phyloP scores from a whole-genome alignment of 2,113 vertebrate species.

The Oryzias curvinotus region DNA sequence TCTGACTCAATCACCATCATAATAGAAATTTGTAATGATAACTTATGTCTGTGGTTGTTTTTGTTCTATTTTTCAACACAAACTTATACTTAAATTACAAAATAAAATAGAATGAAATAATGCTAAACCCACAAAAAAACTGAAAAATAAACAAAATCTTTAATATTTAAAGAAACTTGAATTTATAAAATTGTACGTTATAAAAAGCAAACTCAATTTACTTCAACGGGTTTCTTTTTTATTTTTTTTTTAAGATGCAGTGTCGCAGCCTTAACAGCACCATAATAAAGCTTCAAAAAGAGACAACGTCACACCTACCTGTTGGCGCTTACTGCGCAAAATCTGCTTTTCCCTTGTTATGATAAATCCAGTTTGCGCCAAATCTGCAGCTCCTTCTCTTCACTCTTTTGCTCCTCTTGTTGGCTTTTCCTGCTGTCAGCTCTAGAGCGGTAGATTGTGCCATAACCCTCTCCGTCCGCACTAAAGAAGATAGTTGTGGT shows the following conservation, averaged over 20 bases:
- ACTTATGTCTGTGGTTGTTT: too few relatives aligned
- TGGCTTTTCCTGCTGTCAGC: slow-evolving; percentile 23
- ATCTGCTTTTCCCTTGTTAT: slow-evolving; percentile 24
- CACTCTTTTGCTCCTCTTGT: slow-evolving; percentile 19
- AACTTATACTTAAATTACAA: too few relatives aligned
- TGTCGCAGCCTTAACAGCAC: not conserved
- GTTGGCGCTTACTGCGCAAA: slow-evolving; percentile 41
- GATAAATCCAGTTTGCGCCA: slow-evolving; percentile 39
- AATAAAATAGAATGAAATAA: too few relatives aligned
- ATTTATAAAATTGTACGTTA: not conserved
- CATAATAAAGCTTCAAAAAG: not conserved
- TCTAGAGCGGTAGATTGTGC: slow-evolving; percentile 46
- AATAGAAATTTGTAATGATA: too few relatives aligned
- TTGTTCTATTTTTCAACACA: too few relatives aligned
- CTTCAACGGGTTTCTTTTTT: not conserved
- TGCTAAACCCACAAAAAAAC: not conserved
- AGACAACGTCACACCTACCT: slow-evolving; percentile 42
- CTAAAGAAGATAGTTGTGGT: slow-evolving; percentile 50
- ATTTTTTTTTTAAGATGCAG: not conserved
- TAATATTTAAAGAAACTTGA: not conserved
- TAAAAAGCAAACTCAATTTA: not conserved
- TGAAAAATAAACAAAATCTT: not conserved
- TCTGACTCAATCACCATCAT: too few relatives aligned
- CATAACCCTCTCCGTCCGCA: slow-evolving; percentile 60
- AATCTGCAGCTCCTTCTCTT: slow-evolving; percentile 16